Evolutionary conservation across 2,797 vertebrate species (phyloP), one percentile per base, ranked within the genome.

Genomic region (Dermochelys coriacea): DNA sequence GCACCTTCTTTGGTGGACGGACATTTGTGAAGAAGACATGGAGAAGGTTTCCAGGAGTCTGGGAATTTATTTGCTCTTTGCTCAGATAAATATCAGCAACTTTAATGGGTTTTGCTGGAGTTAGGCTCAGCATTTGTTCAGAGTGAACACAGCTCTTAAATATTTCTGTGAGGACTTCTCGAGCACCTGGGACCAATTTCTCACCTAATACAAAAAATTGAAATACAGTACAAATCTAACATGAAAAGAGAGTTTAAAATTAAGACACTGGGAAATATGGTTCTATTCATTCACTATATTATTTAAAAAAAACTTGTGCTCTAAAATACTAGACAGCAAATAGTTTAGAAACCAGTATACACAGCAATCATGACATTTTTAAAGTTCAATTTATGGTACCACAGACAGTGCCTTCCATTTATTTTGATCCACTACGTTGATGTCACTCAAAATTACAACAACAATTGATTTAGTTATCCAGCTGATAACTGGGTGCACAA

Each of bases 11-110:
- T 1, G 99, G 99, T 41, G 99, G 99, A n/a, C 99, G 98, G 81
- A 99, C 98, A 0, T 99, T 99, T 80, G 99, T 99, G 98, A 99
- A 99, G 98, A 99, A 99, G 57, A 99, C 97, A 37, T 99, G 99
- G 21, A 99, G 98, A 2, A 99, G 98, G 91, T 99, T 99, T 41
- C 99, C 99, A 1, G 99, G 99, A 0, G 99, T 99, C 98, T 99
- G 99, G 57, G 99, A 98, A 96, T 99, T 99, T 96, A 99, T 99
- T 97, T 99, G 99, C 96, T 99, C 99, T 97, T 99, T 99, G 97
- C 99, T 99, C 51, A 99, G 99, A 96, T 99, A 99, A 97, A 99
- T 99, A 95, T 99, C 99, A 2, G 99, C 98, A 64, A 99, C 99
- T 97, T 99, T 99, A 45, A 99, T 97, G 34, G 99, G 99, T 93